Evolutionary conservation across 2,797 vertebrate genomes (phyloP).

Genomic region (Anniella stebbinsi): DNA sequence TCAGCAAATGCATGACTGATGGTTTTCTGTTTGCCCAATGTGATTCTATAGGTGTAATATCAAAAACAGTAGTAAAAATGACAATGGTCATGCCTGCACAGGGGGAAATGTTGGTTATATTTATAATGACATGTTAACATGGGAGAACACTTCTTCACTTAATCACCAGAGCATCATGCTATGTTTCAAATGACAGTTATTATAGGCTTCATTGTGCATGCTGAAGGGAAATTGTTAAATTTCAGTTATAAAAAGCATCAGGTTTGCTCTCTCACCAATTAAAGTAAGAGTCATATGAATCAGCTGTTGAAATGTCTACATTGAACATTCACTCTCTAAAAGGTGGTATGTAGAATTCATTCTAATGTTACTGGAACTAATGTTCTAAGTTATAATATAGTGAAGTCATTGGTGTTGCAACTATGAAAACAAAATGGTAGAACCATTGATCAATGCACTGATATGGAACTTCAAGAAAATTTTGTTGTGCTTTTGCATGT

Average conservation of each 20-base stretch:
- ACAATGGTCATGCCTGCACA: not conserved
- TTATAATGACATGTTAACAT: conserved; percentile 17
- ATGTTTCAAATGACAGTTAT: conserved; percentile 18
- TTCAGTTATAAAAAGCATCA: conserved; percentile 26
- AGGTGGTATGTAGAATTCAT: not conserved
- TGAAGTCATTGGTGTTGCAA: not conserved
- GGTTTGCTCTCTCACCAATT: not conserved
- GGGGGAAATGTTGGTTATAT: not conserved
- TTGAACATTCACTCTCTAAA: not conserved
- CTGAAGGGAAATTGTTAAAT: conserved; percentile 17
- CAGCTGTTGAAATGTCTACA: not conserved
- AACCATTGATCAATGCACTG: not conserved
- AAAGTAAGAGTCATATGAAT: conserved; percentile 5
- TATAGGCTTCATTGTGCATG: conserved; percentile 12
- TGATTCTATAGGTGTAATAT: not conserved
- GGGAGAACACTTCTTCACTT: conserved; percentile 12
- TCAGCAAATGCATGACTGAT: not conserved
- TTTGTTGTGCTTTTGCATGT: not conserved
- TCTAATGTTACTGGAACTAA: not conserved
- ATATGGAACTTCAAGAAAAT: not conserved
- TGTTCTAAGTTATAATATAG: not conserved
- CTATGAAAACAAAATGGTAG: not conserved
- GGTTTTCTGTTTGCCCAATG: not conserved
- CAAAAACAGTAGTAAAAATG: not conserved
- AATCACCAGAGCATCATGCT: conserved; percentile 24